Evolutionary conservation across 2,113 vertebrate genomes (phyloP).

Genomic region (Hoplias malabaricus): DNA sequence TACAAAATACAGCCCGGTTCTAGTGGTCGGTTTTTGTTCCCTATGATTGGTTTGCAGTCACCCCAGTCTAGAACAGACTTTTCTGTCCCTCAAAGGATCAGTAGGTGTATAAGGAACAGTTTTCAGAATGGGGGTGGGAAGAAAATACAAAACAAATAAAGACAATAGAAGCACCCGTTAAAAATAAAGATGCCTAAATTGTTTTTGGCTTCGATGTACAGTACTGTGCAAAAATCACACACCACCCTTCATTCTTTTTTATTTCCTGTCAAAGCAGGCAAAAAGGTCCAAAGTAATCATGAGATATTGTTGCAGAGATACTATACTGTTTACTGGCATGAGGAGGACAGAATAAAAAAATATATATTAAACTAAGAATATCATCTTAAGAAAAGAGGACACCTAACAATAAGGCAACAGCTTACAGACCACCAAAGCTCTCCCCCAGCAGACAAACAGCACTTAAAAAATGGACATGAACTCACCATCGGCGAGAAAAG

Average conservation of each 20-base stretch:
- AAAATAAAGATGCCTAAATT: neutral
- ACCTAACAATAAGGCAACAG: no score
- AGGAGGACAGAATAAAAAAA: no score
- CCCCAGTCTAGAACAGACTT: slow-evolving; percentile 76
- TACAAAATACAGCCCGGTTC: slow-evolving; percentile 52
- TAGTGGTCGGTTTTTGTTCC: slow-evolving; percentile 59
- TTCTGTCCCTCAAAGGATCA: slow-evolving; percentile 54
- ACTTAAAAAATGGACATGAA: no score
- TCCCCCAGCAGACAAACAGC: no score
- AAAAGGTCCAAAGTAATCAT: no score
- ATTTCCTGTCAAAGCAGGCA: no score
- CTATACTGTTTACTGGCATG: no score
- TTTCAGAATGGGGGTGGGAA: neutral
- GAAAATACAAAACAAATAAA: slow-evolving; percentile 37
- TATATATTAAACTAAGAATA: no score
- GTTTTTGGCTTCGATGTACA: neutral
- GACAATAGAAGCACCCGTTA: slow-evolving; percentile 63
- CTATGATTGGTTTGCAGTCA: slow-evolving; percentile 63
- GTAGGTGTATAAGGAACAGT: slow-evolving; percentile 34
- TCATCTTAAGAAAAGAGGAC: no score
- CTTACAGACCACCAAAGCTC: no score
- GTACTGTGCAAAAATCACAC: slow-evolving; percentile 40
- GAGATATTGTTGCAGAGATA: no score
- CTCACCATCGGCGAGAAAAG: no score
- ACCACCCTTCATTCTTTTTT: slow-evolving; percentile 67